These are phyloP conservation scores for Steinernema hermaphroditum DNA, from an alignment of 2,888 invertebrate species.

Conservation along the genomic window DNA sequence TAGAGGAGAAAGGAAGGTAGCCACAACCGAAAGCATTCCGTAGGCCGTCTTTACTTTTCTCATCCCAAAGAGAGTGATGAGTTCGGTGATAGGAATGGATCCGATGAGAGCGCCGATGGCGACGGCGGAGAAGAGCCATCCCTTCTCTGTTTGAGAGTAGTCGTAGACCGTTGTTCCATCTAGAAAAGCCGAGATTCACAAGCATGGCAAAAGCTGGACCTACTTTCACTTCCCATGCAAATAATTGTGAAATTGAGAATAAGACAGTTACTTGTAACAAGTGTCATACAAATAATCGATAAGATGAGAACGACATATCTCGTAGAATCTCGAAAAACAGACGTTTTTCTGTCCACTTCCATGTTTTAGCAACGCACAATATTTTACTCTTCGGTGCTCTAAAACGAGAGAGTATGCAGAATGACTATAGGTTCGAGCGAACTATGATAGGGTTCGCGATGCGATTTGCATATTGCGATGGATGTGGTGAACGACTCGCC, in stretches of 20 bases:
- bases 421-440: no score
- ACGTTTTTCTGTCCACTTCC: background rate
- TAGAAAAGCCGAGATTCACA: no score
- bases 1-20: background rate
- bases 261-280: conserved; percentile 40
- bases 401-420: no score
- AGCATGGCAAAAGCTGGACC: background rate
- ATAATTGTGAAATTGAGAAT: conserved; percentile 42
- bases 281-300: conserved; percentile 40
- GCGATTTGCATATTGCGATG: no score
- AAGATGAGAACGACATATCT: conserved; percentile 10
- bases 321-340: background rate
- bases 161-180: background rate
- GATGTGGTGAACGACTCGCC: no score
- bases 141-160: background rate
- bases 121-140: conserved; percentile 38
- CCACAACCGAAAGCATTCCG: background rate
- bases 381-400: no score
- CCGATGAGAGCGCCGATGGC: conserved; percentile 38
- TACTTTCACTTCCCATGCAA: conserved; percentile 35
- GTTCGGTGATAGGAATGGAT: conserved; percentile 37
- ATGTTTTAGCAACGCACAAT: no score
- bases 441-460: no score
- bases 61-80: conserved; percentile 33
- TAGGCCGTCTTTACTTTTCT: conserved; percentile 20